phyloP scores from a whole-genome alignment of 2,888 invertebrate species.

The Drosophila picticornis region DNA sequence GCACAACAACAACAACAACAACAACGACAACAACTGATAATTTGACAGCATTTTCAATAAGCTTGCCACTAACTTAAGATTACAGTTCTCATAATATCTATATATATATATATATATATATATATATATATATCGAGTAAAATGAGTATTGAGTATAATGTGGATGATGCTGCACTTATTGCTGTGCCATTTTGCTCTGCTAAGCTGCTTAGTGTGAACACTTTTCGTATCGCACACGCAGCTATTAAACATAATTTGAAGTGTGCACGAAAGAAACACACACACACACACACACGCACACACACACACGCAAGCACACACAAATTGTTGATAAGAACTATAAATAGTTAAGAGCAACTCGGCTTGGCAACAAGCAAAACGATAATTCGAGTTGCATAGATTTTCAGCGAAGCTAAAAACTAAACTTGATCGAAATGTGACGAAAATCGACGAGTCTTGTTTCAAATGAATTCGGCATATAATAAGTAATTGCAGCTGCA shows the following conservation, averaged over 20 bases:
- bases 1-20: conserved; percentile 1
- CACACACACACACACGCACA: neutral
- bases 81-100: conserved; percentile 4
- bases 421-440: neutral
- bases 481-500: neutral
- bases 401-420: conserved; percentile 6
- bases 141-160: neutral
- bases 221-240: conserved; percentile 32
- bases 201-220: conserved; percentile 13
- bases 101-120: neutral
- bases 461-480: neutral
- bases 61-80: conserved; percentile 9
- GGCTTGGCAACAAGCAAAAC: conserved; percentile 36
- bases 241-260: conserved; percentile 24
- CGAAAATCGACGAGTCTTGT: neutral
- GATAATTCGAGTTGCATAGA: conserved; percentile 27
- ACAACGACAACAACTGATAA: conserved; percentile 26
- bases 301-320: neutral
- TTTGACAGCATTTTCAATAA: conserved; percentile 32
- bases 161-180: conserved; percentile 10
- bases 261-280: conserved; percentile 5
- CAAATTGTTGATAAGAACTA: conserved; percentile 39
- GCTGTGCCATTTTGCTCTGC: neutral
- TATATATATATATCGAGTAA: neutral
- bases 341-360: conserved; percentile 34